Evolutionary conservation across 2,113 vertebrate genomes (phyloP), one percentile per base, ranked within the genome.

Genomic region (Amazona guildingii): DNA sequence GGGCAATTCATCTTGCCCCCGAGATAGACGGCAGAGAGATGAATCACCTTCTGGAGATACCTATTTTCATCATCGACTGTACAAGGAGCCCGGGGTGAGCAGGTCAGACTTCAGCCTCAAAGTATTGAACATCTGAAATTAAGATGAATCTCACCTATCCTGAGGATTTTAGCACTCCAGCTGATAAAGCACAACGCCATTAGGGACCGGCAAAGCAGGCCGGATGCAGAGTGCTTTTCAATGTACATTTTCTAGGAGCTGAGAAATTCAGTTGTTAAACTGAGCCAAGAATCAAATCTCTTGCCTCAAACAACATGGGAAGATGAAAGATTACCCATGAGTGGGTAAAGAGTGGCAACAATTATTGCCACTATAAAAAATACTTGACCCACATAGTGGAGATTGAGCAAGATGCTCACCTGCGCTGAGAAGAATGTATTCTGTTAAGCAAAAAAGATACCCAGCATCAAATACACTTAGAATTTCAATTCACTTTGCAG

Each of bases 81-180:
- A 76, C 82, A 49, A 74, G 54, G 55, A 86, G 39, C 85, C 67
- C 0, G 39, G 27, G 89, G 84, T 92, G 81, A 96, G 86, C 21
- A 89, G 88, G 80, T 86, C 91, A 80, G 79, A 15, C 90, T 76
- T 41, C 48, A 85, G 82, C 82, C 83, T 83, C 92, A 24, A 28
- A 95, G 83, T 69, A 68, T 7, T 35, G 1, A 86, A 6, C 44
- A 89, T 28, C 86, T 94, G 17, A 90, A 81, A 81, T 91, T 54
- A 17, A 96, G 91, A 94, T 94, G 41, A 54, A 75, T 82, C 81
- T 95, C 95, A 39, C 91, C 83, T 69, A 35, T 68, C 69, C 74
- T 6, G 81, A 48, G 5, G 83, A 55, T 86, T 91, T 84, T 84
- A 62, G 89, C 93, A 28, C 93, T 74, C 39, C 21, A 3, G 41